These are phyloP conservation scores for Dryomyza anilis DNA, from an alignment of 2,888 invertebrate genomes.

Conservation along the genomic window DNA sequence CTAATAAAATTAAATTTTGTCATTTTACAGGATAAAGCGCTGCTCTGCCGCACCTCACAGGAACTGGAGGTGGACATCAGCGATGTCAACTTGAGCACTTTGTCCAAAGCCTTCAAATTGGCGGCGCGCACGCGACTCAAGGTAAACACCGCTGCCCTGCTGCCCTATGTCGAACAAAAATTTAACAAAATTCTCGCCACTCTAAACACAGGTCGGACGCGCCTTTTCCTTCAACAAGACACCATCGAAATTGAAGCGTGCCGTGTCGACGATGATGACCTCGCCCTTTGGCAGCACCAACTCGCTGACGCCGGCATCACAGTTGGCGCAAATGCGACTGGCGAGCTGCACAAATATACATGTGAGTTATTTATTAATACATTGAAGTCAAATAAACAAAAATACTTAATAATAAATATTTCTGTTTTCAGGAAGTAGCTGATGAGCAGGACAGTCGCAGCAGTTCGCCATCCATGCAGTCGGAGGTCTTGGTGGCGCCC, in stretches of 20 bases:
- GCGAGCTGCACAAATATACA: slow-evolving; percentile 87
- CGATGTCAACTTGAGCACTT: slow-evolving; percentile 83
- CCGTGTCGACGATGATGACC: slow-evolving; percentile 93
- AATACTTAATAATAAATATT: neutral
- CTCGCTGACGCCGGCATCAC: slow-evolving; percentile 81
- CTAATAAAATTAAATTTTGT: too few relatives aligned
- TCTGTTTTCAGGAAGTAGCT: slow-evolving; percentile 69
- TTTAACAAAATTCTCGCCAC: neutral
- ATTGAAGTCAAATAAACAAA: too few relatives aligned
- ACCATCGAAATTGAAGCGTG: slow-evolving; percentile 89
- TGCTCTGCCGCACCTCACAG: slow-evolving; percentile 62
- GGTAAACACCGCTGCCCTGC: slow-evolving; percentile 61
- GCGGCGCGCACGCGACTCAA: slow-evolving; percentile 83
- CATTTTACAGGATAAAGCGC: slow-evolving; percentile 54
- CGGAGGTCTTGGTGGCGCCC: slow-evolving; percentile 73
- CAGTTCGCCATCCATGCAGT: slow-evolving; percentile 62
- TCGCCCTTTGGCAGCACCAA: slow-evolving; percentile 86
- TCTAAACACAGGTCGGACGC: slow-evolving; percentile 72
- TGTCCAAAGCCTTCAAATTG: slow-evolving; percentile 90
- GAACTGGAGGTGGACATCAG: slow-evolving; percentile 87
- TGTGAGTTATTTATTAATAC: slow-evolving; percentile 61
- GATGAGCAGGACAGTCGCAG: slow-evolving; percentile 64
- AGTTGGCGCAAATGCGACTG: slow-evolving; percentile 83
- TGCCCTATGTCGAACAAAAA: neutral
- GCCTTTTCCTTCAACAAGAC: slow-evolving; percentile 96